Percentiles rank a stretch among this genome's conserved stretches.
Evolutionary conservation across 2,888 invertebrate species (phyloP).

Genomic region (Cephus nigrinus): DNA sequence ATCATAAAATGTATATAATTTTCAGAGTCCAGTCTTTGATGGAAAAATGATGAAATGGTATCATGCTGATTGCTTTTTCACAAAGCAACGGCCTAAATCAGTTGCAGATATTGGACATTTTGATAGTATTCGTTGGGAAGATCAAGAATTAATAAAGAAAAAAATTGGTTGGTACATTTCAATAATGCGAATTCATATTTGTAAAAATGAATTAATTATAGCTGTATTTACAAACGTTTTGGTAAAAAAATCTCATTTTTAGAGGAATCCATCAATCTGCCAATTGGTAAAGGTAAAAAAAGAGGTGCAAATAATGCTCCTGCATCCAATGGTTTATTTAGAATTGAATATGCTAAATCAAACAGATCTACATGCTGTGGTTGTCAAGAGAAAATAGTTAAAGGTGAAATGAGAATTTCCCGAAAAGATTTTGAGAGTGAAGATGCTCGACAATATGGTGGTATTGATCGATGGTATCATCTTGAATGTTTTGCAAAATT

Average conservation of each 20-base stretch:
- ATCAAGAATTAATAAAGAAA: conserved; percentile 83
- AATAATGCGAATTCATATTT: conserved; percentile 4
- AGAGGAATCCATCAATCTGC: conserved; percentile 58
- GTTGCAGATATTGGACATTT: conserved; percentile 84
- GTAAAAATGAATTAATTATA: neutral
- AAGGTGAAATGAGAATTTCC: conserved; percentile 76
- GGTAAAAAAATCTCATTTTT: neutral
- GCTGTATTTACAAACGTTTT: conserved; percentile 10
- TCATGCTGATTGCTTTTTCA: conserved; percentile 89
- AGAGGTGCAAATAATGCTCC: conserved; percentile 65
- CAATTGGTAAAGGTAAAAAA: conserved; percentile 68
- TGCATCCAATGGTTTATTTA: conserved; percentile 74
- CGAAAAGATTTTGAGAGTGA: conserved; percentile 89
- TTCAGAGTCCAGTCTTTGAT: conserved; percentile 87
- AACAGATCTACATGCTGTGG: conserved; percentile 82
- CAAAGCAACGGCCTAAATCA: conserved; percentile 79
- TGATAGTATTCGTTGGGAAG: conserved; percentile 82
- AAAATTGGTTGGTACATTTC: conserved; percentile 71
- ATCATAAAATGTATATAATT: conserved; percentile 30
- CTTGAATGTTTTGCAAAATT: conserved; percentile 87
- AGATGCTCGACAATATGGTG: conserved; percentile 83
- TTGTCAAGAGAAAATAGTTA: conserved; percentile 87
- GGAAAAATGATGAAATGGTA: conserved; percentile 90
- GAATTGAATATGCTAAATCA: conserved; percentile 88
- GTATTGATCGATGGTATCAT: conserved; percentile 91